Evolutionary conservation across 2,888 invertebrate genomes (phyloP), one percentile per base, ranked within the genome.

Genomic region (Monochamus alternatus): DNA sequence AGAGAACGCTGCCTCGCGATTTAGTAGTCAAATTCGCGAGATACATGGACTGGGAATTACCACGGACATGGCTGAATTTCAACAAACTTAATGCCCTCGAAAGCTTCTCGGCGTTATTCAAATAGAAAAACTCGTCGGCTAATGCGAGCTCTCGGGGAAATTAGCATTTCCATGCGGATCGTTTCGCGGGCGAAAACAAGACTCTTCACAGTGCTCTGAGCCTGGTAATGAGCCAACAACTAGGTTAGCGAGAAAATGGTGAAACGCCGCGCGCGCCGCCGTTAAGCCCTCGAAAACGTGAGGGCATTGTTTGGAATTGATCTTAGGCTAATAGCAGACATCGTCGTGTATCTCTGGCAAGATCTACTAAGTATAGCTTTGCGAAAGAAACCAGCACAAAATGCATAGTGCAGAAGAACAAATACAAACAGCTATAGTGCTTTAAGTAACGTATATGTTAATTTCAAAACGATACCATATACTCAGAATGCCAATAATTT

Each of bases 351-450:
- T 47, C 47, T 47, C 12, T 8, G 47, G 10, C 3, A 47, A 47
- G 12, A 47, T 47, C 47, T 47, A 3, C 5, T 12, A 47, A 47
- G 12, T 47, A 47, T 47, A 47, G 12, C 47, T 12, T 8, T 3
- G 47, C 12, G 47, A 47, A 47, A 47, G 12, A 47, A 12, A 10
- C 47, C 8, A 3, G 8, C 47, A 47, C 47, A 47, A 47, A 47
- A 8, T 47, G 47, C 12, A 38, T 4, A 38, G 38, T 38, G 38
- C 58, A 31, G 66, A 47, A 60, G 59, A 74, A 75, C 72, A 74
- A 68, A 38, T 38, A 70, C 70, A 71, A 58, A 69, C 14, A 62
- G 70, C 63, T 67, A 73, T 79, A 75, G 71, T 38, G 38, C 3
- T 38, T 38, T 38, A 38, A 38, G 38, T 38, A 38, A 3, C 5